Conservation (phyloP, 2,888 invertebrate species). For the Clistopyga incitator region DNA sequence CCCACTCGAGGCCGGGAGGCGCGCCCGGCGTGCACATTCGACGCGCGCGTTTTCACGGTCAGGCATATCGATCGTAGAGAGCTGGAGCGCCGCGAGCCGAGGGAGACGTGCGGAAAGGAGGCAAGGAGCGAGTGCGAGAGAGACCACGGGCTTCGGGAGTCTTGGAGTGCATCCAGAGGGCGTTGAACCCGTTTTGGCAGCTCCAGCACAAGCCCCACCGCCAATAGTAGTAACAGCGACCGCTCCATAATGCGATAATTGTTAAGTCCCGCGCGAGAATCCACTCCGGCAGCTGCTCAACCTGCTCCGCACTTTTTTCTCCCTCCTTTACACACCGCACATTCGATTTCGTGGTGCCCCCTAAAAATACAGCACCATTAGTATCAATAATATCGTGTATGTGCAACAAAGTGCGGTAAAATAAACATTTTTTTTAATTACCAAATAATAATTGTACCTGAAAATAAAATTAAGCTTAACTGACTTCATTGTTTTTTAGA, state of each 20-base stretch:
- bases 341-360: neutral
- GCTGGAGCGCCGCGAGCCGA: slow-evolving; percentile 69
- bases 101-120: slow-evolving; percentile 70
- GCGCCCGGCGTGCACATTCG: slow-evolving; percentile 79
- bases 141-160: slow-evolving; percentile 77
- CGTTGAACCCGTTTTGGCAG: slow-evolving; percentile 82
- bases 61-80: slow-evolving; percentile 80
- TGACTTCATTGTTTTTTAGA: no score
- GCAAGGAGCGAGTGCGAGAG: slow-evolving; percentile 33
- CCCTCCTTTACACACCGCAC: neutral
- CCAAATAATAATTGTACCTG: no score
- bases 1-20: slow-evolving; percentile 67
- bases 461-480: no score
- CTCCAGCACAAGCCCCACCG: slow-evolving; percentile 65
- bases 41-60: slow-evolving; percentile 83
- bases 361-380: neutral
- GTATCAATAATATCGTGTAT: neutral
- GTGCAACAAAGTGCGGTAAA: neutral
- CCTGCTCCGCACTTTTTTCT: slow-evolving; percentile 32
- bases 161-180: slow-evolving; percentile 83
- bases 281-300: slow-evolving; percentile 54
- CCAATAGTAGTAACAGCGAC: slow-evolving; percentile 33
- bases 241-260: slow-evolving; percentile 74
- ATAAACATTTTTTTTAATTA: neutral
- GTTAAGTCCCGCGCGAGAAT: slow-evolving; percentile 69